Base-by-base conservation (phyloP, 2,888 invertebrate genomes). In the Nebria salina region DNA sequence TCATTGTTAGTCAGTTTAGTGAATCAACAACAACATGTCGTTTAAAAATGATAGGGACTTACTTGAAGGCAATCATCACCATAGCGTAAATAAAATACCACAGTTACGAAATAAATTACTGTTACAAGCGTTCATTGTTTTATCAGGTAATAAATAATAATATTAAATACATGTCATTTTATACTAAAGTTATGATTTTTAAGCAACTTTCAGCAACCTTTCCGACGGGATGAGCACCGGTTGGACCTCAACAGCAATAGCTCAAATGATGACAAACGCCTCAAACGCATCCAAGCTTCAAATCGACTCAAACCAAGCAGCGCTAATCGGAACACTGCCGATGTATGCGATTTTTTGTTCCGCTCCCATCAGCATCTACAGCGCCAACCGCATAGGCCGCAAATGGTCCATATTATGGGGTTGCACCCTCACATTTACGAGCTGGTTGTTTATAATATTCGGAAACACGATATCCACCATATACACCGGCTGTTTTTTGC, bases 341-440 rank as follows among this genome's bases (percentile, higher is more conserved):
- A 80, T 80, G 80, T 80, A 80, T 43, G 80, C 80, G 2, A 80
- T 80, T 25, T 80, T 80, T 34, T 80, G 80, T 15, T 80, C 80
- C 0, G 80, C 80, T 1, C 80, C 80, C 15, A 70, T 80, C 64
- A 75, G 80, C 65, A 80, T 80, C n/a, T 80, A 80, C 41, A 80
- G 80, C 13, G 80, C 80, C 4, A 80, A 80, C 26, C 75, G 75
- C 9, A 75, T 80, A 6, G 80, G 80, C n/a, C 42, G 80, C 66
- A 80, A 80, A 34, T 80, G 80, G 80, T 75, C 80, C 0, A 80
- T 80, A 9, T 43, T 80, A 15, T 80, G 80, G 80, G 80, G 80
- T 4, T 25, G 65, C 7, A 70, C 75, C 7, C 26, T 80, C 9
- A 80, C 80, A 8, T 80, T 43, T 11, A n/a, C 72, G 4, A 80